These are phyloP conservation scores for Xylota segnis DNA, from an alignment of 2,888 invertebrate species.

Conservation along the genomic window DNA sequence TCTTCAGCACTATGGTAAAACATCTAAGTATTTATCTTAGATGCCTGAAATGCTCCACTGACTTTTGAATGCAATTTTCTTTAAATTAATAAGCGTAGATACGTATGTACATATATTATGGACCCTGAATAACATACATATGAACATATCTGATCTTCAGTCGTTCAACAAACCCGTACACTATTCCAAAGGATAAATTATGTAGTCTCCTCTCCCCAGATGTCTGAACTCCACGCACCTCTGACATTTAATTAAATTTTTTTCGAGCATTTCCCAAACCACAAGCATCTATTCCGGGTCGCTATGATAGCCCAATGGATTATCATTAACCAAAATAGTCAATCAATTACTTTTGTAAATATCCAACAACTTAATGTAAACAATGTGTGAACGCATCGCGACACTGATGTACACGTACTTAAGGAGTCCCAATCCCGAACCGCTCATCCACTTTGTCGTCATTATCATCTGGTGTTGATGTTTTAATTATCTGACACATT, in stretches of 20 bases:
- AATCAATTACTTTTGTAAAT: conserved; percentile 54
- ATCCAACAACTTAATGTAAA: conserved; percentile 48
- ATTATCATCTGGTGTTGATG: conserved; percentile 76
- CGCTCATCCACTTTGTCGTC: conserved; percentile 66
- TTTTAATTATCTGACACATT: conserved; percentile 76
- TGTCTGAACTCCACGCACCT: not conserved
- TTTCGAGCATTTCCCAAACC: not conserved
- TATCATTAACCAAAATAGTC: conserved; percentile 51
- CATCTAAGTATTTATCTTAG: too few relatives aligned
- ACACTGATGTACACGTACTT: not conserved
- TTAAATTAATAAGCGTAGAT: too few relatives aligned
- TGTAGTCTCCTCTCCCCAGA: not conserved
- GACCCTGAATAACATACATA: too few relatives aligned
- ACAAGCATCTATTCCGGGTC: not conserved
- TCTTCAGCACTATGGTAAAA: too few relatives aligned
- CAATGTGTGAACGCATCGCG: conserved; percentile 57
- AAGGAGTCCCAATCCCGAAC: conserved; percentile 21
- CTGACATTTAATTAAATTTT: conserved; percentile 6
- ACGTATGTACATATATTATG: too few relatives aligned
- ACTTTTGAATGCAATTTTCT: too few relatives aligned
- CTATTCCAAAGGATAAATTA: not conserved
- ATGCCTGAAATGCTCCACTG: too few relatives aligned
- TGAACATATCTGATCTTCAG: too few relatives aligned
- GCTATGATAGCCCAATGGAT: conserved; percentile 24
- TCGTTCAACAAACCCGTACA: not conserved